Conservation (phyloP, 2,113 vertebrate genomes). For the Lophochroa leadbeateri region DNA sequence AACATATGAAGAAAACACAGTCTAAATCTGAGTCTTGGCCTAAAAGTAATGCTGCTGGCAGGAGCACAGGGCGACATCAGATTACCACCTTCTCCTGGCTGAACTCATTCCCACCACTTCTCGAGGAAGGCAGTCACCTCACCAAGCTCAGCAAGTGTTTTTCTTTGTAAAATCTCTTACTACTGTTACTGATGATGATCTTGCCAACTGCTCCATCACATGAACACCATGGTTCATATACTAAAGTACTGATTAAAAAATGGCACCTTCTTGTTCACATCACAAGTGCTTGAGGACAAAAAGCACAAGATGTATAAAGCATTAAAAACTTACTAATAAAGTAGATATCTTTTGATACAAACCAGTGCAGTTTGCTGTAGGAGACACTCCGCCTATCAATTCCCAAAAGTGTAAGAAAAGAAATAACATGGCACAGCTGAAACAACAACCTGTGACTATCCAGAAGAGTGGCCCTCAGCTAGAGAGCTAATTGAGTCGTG, state of each 20-base stretch:
- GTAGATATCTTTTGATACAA: not conserved
- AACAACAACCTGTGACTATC: not conserved
- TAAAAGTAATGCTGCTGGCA: not conserved
- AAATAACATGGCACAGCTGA: not conserved
- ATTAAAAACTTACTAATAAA: not conserved
- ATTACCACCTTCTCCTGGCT: not conserved
- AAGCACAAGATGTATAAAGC: not conserved
- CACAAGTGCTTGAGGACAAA: not conserved
- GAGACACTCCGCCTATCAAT: not conserved
- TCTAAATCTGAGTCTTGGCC: not conserved
- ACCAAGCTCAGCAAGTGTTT: not conserved
- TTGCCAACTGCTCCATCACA: not conserved
- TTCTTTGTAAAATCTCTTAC: not conserved
- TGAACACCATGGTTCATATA: no score
- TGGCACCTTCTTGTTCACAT: not conserved
- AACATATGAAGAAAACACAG: not conserved
- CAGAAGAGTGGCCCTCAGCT: not conserved
- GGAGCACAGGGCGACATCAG: not conserved
- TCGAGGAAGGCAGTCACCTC: not conserved
- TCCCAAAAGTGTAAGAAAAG: not conserved
- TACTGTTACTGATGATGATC: not conserved
- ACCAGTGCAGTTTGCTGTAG: not conserved
- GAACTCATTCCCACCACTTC: not conserved
- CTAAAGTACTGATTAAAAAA: not conserved
- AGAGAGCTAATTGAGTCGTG: not conserved